Evolutionary conservation across 2,888 invertebrate species (phyloP).

Genomic region (Acronicta psi): DNA sequence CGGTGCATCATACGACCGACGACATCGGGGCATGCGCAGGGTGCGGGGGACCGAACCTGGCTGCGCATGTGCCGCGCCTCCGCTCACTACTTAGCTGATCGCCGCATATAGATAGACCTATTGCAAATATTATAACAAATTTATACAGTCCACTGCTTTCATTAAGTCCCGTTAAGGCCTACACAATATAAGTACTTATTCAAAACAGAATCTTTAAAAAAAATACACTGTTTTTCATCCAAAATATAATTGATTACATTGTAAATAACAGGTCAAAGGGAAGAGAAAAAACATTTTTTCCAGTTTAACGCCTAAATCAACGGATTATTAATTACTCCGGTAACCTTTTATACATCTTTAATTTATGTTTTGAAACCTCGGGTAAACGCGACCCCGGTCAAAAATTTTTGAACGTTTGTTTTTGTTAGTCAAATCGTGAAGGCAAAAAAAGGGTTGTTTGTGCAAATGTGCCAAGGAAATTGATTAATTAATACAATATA

Average conservation of each 20-base stretch:
- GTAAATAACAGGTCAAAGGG: conserved; percentile 7
- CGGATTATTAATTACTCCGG: conserved; percentile 37
- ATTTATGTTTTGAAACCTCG: conserved; percentile 23
- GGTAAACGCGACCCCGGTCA: conserved; percentile 1
- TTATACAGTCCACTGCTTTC: too few species aligned
- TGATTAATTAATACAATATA: background rate
- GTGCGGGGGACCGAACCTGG: too few species aligned
- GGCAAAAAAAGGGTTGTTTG: background rate
- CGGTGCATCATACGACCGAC: too few species aligned
- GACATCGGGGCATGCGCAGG: too few species aligned
- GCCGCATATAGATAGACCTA: too few species aligned
- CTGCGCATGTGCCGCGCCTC: too few species aligned
- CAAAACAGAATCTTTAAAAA: background rate
- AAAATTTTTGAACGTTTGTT: conserved; percentile 10
- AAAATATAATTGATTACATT: conserved; percentile 12
- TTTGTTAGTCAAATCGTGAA: background rate
- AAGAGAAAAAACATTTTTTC: conserved; percentile 11
- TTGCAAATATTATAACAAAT: too few species aligned
- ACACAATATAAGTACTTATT: conserved; percentile 2
- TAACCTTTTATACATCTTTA: conserved; percentile 37
- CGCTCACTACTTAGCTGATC: too few species aligned
- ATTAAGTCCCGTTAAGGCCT: background rate
- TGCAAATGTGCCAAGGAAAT: background rate
- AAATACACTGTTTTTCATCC: background rate
- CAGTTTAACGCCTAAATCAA: conserved; percentile 24